Evolutionary conservation across 2,797 vertebrate genomes (phyloP).

Genomic region (Lithobates pipiens): DNA sequence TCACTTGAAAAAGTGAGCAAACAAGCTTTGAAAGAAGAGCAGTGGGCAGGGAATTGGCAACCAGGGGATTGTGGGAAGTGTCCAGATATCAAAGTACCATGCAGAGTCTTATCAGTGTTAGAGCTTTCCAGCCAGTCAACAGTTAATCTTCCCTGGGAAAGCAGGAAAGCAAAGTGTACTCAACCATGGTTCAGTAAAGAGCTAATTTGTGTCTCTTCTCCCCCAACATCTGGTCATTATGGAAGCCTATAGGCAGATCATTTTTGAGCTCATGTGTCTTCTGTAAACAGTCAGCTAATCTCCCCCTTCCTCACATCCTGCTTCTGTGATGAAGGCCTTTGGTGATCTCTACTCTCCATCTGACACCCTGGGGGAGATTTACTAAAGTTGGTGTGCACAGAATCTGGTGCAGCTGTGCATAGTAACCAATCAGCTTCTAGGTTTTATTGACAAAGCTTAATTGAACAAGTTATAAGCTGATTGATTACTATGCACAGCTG

Average conservation of each 20-base stretch:
- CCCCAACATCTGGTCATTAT: conserved; percentile 43
- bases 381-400: no score
- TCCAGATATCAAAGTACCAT: neutral
- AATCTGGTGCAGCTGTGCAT: no score
- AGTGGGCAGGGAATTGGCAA: no score
- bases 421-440: no score
- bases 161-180: neutral
- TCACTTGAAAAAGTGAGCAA: no score
- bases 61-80: no score
- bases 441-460: no score
- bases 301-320: conserved; percentile 32
- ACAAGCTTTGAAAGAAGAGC: no score
- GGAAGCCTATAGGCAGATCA: conserved; percentile 28
- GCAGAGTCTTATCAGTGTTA: neutral
- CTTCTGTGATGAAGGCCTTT: conserved; percentile 6
- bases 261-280: conserved; percentile 42
- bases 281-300: conserved; percentile 51
- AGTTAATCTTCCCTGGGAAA: conserved; percentile 31
- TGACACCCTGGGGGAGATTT: neutral
- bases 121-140: neutral
- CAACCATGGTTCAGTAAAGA: conserved; percentile 32
- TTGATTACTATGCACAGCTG: no score
- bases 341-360: neutral
- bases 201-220: conserved; percentile 36
- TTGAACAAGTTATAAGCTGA: no score